Conservation (phyloP, 2,888 invertebrate species). For the Odiellus spinosus region DNA sequence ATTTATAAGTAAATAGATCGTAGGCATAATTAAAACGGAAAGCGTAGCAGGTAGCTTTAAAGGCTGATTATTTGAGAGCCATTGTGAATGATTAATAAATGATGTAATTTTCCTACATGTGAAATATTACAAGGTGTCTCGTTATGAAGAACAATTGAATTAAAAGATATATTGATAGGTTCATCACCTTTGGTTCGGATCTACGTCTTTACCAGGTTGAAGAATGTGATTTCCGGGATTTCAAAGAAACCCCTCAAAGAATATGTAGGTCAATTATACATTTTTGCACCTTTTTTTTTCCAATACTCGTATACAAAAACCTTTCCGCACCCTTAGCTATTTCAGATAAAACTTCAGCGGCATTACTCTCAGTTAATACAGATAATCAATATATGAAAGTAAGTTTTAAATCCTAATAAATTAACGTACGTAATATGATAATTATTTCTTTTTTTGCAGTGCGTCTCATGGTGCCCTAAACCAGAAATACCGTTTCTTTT, state of each 20-base stretch:
- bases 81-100: no score
- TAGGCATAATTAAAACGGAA: no score
- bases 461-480: conserved; percentile 68
- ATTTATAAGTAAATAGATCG: no score
- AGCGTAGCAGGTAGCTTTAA: no score
- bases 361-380: conserved; percentile 52
- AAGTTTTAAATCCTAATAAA: conserved; percentile 6
- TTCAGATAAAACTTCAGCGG: conserved; percentile 50
- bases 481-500: conserved; percentile 58
- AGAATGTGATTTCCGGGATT: no score
- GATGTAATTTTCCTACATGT: no score
- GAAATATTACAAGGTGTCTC: no score
- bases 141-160: no score
- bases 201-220: conserved; percentile 60
- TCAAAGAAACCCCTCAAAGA: not conserved
- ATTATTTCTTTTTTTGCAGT: conserved; percentile 30
- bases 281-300: conserved; percentile 13
- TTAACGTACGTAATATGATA: not conserved
- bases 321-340: conserved; percentile 48
- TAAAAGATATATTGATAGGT: no score
- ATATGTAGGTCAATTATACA: not conserved
- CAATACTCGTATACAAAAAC: no score
- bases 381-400: conserved; percentile 57
- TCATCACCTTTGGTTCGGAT: conserved; percentile 79
- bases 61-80: no score